These are phyloP conservation scores for Cladopsammia gracilis DNA, from an alignment of 64 coral and sea anemone species.

Conservation along the genomic window DNA sequence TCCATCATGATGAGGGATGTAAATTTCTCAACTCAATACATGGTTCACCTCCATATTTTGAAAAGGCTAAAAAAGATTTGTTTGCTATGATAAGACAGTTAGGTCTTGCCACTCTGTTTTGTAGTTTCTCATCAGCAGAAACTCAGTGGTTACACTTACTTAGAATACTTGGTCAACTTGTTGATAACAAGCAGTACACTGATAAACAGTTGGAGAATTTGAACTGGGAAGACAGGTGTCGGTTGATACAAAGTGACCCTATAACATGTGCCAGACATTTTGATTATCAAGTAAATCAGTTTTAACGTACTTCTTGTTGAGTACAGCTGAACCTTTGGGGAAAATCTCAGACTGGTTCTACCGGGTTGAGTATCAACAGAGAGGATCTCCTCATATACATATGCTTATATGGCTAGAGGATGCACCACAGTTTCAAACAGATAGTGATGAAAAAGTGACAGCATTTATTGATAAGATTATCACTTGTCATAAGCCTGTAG, in stretches of 20 bases:
- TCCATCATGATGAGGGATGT: conserved; percentile 55
- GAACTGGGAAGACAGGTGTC: conserved; percentile 59
- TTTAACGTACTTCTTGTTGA: no score
- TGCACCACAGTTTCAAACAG: conserved; percentile 76
- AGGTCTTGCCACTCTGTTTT: conserved; percentile 82
- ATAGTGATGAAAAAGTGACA: conserved; percentile 71
- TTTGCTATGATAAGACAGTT: no score
- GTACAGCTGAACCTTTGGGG: no score
- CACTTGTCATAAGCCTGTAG: conserved; percentile 78
- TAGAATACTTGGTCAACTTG: conserved; percentile 70
- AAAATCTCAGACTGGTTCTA: no score
- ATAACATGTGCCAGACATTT: conserved; percentile 63
- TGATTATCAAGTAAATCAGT: conserved; percentile 68
- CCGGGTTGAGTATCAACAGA: no score
- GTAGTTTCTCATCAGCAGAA: conserved; percentile 95
- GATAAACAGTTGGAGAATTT: conserved; percentile 52
- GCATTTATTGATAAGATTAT: conserved; percentile 84
- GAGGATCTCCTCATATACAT: no score
- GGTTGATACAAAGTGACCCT: conserved; percentile 61
- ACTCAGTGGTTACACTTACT: conserved; percentile 70
- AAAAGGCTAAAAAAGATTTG: no score
- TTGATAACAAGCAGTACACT: conserved; percentile 63
- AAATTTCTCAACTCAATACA: conserved; percentile 63
- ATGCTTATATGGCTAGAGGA: no score
- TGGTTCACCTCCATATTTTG: conserved; percentile 84